These are phyloP conservation scores for Gymnopithys bicolor DNA, from an alignment of 2,797 vertebrate genomes.

Conservation along the genomic window DNA sequence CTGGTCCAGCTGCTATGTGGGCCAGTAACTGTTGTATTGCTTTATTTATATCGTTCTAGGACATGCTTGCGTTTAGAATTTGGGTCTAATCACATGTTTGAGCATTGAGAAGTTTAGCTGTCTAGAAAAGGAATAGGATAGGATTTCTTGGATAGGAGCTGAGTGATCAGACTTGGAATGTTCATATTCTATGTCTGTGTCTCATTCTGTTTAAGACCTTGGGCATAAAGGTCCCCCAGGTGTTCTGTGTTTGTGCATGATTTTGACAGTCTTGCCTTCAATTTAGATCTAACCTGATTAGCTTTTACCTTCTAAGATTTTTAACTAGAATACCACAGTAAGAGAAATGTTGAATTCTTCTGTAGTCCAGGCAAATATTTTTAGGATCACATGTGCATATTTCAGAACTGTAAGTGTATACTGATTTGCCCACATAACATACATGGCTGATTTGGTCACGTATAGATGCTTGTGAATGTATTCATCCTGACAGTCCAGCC, in stretches of 20 bases:
- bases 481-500: not conserved
- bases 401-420: not conserved
- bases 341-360: not conserved
- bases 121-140: not conserved
- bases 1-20: conserved; percentile 46
- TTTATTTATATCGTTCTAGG: conserved; percentile 46
- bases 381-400: not conserved
- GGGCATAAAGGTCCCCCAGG: not conserved
- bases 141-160: not conserved
- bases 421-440: not conserved
- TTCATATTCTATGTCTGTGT: not conserved
- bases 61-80: conserved; percentile 16
- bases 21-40: conserved; percentile 11
- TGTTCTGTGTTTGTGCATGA: not conserved
- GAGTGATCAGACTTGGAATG: not conserved
- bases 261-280: not conserved
- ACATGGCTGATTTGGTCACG: not conserved
- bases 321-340: not conserved
- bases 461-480: not conserved
- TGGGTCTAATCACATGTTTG: not conserved
- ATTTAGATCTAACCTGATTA: not conserved
- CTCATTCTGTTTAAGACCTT: not conserved
- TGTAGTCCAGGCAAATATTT: not conserved
- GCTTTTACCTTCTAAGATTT: not conserved
- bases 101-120: not conserved